Percentiles rank a stretch among this genome's conserved stretches.
Conservation (phyloP, 1,140 invertebrate species). For the Oppia nitens region DNA sequence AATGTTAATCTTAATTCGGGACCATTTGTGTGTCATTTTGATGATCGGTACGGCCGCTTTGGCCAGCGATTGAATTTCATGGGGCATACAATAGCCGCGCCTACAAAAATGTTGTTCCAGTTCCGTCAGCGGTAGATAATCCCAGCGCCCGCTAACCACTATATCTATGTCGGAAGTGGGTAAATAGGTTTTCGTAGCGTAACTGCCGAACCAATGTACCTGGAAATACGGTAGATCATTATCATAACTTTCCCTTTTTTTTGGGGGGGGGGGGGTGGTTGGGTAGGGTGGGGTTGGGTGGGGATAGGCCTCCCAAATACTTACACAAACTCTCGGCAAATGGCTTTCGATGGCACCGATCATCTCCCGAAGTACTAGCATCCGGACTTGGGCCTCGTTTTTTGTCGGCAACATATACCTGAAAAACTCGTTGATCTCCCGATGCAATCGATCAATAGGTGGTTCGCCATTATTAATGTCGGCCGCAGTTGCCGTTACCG, state of each 20-base stretch:
- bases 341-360: conserved; percentile 30
- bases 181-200: conserved; percentile 81
- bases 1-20: conserved; percentile 85
- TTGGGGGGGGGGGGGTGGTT: too few relatives aligned
- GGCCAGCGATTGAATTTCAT: conserved; percentile 82
- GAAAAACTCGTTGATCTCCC: conserved; percentile 93
- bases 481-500: too few relatives aligned
- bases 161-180: conserved; percentile 95
- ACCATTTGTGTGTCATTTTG: conserved; percentile 84
- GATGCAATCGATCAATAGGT: conserved; percentile 45
- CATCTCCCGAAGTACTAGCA: conserved; percentile 63
- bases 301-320: neutral
- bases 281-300: neutral
- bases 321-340: neutral
- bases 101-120: conserved; percentile 64
- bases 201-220: conserved; percentile 53
- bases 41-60: conserved; percentile 92
- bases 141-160: conserved; percentile 67
- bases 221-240: conserved; percentile 61
- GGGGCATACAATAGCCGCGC: conserved; percentile 64
- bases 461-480: too few relatives aligned
- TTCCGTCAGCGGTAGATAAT: neutral
- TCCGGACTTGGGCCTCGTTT: conserved; percentile 67
- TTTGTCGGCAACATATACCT: conserved; percentile 76
- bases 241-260: too few relatives aligned